Base-by-base conservation (phyloP, 35 echinoderm and acorn worm genomes). In the Ophioderma brevispina region DNA sequence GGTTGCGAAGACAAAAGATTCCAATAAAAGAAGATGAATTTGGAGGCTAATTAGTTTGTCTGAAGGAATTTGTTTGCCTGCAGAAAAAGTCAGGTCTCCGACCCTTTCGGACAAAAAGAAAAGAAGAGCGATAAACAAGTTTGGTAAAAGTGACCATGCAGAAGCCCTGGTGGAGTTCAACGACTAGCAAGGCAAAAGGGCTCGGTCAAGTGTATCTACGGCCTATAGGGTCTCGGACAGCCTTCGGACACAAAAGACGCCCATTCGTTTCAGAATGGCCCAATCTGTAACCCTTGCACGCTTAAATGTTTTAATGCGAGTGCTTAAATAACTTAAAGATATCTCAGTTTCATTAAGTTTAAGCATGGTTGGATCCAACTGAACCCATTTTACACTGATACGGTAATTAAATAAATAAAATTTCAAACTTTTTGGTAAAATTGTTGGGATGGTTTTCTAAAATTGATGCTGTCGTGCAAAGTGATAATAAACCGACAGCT, bases 21-120 rank as follows among this genome's bases (percentile, higher is more conserved):
- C 15, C 5, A 70, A 70, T 13, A 70, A 70, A 70, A 70, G 59
- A 70, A 70, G 59, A 70, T 70, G 59, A 30, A 70, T 70, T 70
- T 70, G 59, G 28, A 18, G 59, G 59, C 28, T 70, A 70, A 70
- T 70, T 70, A 70, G 59, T 70, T 70, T 70, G 59, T 70, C 59
- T 70, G 4, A 8, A 25, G 59, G 59, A 70, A 70, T 70, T 70
- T 70, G n/a, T 70, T 70, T 70, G 59, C n/a, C n/a, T 52, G 46
- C 46, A 70, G 28, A 13, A 15, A 30, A 15, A 4, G 10, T 25
- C 6, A 70, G 59, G 59, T 70, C 59, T 70, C 59, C n/a, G 59
- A 70, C 59, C 59, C n/a, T 1, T 25, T 18, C 59, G 28, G 23
- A 70, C 59, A 70, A 70, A 70, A 70, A 25, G n/a, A 70, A 70